phyloP scores from a whole-genome alignment of 2,888 invertebrate genomes.

The Conus canariensis region DNA sequence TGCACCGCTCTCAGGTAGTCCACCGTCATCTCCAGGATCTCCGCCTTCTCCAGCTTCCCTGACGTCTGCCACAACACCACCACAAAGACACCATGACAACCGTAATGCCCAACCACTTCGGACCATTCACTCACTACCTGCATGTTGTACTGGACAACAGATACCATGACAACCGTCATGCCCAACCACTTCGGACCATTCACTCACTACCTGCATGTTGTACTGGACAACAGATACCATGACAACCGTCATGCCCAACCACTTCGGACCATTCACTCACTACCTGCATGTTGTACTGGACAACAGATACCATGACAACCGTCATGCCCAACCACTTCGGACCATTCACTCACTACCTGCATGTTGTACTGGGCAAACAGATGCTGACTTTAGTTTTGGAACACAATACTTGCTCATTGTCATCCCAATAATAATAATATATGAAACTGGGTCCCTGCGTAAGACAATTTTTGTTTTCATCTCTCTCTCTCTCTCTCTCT shows the following conservation, averaged over 20 bases:
- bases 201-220: not conserved
- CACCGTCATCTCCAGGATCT: conserved; percentile 64
- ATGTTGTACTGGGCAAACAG: too few relatives aligned
- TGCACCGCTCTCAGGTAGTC: conserved; percentile 59
- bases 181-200: not conserved
- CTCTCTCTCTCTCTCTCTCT: too few relatives aligned
- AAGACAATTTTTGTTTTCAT: too few relatives aligned
- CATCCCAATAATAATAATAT: too few relatives aligned
- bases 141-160: too few relatives aligned
- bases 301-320: not conserved
- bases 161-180: not conserved
- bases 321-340: not conserved
- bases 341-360: not conserved
- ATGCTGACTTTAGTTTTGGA: too few relatives aligned
- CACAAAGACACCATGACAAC: not conserved
- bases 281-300: too few relatives aligned
- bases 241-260: not conserved
- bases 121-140: not conserved
- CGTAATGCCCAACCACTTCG: not conserved
- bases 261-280: not conserved
- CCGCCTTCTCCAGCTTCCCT: conserved; percentile 63
- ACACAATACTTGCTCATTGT: too few relatives aligned
- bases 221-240: too few relatives aligned
- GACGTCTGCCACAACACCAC: conserved; percentile 48
- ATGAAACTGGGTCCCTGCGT: too few relatives aligned